Base-by-base conservation (phyloP, 37 sponge, comb jelly and placozoan species). In the Spongilla lacustris region DNA sequence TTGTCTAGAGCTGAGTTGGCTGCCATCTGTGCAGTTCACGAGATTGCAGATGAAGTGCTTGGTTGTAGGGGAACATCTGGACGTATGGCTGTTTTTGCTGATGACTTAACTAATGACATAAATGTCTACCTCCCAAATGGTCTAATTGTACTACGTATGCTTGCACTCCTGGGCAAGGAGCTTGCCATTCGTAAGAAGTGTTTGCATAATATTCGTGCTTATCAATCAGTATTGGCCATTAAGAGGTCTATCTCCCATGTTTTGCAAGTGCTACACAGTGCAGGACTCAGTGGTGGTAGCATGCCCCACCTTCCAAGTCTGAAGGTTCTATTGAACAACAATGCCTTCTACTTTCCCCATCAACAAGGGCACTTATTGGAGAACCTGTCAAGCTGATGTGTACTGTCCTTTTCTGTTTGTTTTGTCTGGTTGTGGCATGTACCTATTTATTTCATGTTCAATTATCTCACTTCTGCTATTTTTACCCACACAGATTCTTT, bases 21-120 rank as follows among this genome's bases (percentile, higher is more conserved):
- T 66, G 84, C 87, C 88, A 83, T 83, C 1, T 81, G 87, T 50
- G 37, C 46, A 68, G 78, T 76, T 67, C 28, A 25, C 2, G 92
- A 91, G 75, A 76, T 91, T 80, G 84, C 92, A 1, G 88, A 87
- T 32, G 92, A 91, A 69, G 35, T 91, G 0, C 79, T 80, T 66
- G 83, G 83, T 79, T 91, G 92, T 71, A 72, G 84, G 10, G 88
- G 92, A 24, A 38, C 30, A 0, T 80, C 79, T 24, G 33, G 38
- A 24, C 84, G 92, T 2, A 87, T 91, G 89, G 26, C 34, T 0
- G 32, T 72, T 19, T 58, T 92, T 34, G 76, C 86, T 8, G 50
- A 82, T 74, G 85, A 86, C 25, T 37, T 92, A 1, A 25, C 74
- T 11, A 80, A 26, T 50, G 81, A 81, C 25, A 27, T 78, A 0